A percentile compares a stretch with the other conserved stretches of the same genome.
These are phyloP conservation scores for Hetaerina titia DNA, from an alignment of 2,888 invertebrate species.

Conservation along the genomic window DNA sequence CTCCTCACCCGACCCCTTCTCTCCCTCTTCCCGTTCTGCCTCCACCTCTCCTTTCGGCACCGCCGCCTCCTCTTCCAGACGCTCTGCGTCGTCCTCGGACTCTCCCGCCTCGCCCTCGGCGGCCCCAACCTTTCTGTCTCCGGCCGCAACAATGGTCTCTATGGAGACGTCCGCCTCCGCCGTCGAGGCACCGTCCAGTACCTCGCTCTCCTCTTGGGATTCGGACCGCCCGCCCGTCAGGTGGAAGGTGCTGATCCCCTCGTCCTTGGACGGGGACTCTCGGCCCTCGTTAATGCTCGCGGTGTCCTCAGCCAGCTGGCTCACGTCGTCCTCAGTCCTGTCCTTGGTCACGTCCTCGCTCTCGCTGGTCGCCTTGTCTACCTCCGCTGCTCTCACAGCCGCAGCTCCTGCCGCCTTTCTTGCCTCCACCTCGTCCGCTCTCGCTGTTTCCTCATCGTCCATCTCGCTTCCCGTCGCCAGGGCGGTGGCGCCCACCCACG, in stretches of 20 bases:
- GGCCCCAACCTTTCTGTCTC: not conserved
- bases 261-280: conserved; percentile 33
- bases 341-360: conserved; percentile 50
- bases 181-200: conserved; percentile 38
- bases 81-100: not conserved
- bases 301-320: conserved; percentile 30
- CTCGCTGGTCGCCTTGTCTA: conserved; percentile 2
- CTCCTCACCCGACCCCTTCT: not conserved
- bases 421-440: conserved; percentile 38
- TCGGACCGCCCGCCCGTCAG: not conserved
- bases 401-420: not conserved
- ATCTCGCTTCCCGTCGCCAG: not conserved
- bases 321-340: conserved; percentile 55
- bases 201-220: conserved; percentile 22
- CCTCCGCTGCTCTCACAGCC: not conserved
- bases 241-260: conserved; percentile 48
- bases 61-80: not conserved
- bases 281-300: not conserved
- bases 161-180: conserved; percentile 55
- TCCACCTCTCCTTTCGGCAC: conserved; percentile 39
- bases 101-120: not conserved
- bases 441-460: conserved; percentile 41
- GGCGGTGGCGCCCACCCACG: not conserved
- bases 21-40: not conserved
- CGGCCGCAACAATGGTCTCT: conserved; percentile 49